Evolutionary conservation across 2,113 vertebrate genomes (phyloP).

Genomic region (Microtus montanus): DNA sequence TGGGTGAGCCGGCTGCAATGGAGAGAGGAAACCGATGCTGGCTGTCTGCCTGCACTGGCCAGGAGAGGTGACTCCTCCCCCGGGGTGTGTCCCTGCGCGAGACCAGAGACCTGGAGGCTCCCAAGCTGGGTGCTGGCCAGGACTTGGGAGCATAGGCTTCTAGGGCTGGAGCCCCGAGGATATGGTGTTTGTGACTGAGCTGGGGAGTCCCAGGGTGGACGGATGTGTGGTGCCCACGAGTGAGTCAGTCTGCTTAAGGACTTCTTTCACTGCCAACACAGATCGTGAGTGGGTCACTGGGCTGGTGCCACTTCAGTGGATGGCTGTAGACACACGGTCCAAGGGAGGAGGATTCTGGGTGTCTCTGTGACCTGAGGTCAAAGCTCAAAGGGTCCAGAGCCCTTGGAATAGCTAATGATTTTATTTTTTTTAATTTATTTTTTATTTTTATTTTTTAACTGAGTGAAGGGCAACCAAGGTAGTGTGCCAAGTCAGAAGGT

Average conservation of each 20-base stretch:
- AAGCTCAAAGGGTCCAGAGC: neutral
- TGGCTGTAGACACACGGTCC: neutral
- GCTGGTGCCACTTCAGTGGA: neutral
- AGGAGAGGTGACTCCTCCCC: conserved; percentile 65
- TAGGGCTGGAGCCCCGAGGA: neutral
- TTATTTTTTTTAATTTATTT: neutral
- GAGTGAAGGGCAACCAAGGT: neutral
- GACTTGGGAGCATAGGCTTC: neutral
- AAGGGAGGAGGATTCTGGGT: neutral
- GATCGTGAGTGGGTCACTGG: neutral
- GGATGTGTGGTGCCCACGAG: neutral
- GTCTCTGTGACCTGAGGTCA: neutral
- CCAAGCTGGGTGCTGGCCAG: neutral
- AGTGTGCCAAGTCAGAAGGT: neutral
- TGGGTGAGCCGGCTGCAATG: no score
- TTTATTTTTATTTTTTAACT: neutral
- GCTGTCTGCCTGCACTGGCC: fast-evolving
- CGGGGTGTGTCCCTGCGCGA: neutral
- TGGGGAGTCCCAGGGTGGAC: neutral
- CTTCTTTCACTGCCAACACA: neutral
- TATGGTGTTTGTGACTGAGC: neutral
- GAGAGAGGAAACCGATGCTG: neutral
- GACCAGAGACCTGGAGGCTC: neutral
- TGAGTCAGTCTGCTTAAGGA: neutral
- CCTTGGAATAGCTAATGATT: neutral